Evolutionary conservation across 2,888 invertebrate genomes (phyloP).

Genomic region (Drosophila rellima): DNA sequence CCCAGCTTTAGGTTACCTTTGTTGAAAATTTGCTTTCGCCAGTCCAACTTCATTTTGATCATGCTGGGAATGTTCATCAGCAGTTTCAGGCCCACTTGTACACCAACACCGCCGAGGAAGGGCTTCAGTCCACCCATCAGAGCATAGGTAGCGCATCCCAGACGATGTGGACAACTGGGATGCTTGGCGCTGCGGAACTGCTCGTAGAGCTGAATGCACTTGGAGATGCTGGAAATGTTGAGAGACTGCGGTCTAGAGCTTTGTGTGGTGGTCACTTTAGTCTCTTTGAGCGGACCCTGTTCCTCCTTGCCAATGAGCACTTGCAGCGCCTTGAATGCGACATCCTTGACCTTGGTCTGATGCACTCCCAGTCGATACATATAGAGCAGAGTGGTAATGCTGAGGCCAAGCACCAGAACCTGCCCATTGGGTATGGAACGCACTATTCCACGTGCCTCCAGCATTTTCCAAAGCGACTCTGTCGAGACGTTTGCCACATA

Average conservation of each 20-base stretch:
- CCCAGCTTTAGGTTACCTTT: slow-evolving; percentile 88
- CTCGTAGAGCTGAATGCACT: slow-evolving; percentile 67
- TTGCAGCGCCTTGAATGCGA: slow-evolving; percentile 88
- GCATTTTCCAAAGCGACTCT: slow-evolving; percentile 91
- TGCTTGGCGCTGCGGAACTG: slow-evolving; percentile 81
- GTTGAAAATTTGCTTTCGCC: slow-evolving; percentile 87
- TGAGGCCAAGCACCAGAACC: slow-evolving; percentile 88
- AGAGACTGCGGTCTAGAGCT: slow-evolving; percentile 24
- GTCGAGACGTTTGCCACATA: slow-evolving; percentile 93
- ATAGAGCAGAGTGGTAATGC: slow-evolving; percentile 87
- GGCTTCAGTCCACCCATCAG: slow-evolving; percentile 87
- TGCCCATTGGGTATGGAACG: slow-evolving; percentile 88
- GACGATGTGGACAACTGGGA: slow-evolving; percentile 87
- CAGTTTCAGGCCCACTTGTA: slow-evolving; percentile 88
- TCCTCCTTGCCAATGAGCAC: slow-evolving; percentile 88
- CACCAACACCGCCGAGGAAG: slow-evolving; percentile 88
- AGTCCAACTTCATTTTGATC: slow-evolving; percentile 86
- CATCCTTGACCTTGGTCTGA: slow-evolving; percentile 84
- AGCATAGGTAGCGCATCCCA: slow-evolving; percentile 88
- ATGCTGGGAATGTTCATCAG: slow-evolving; percentile 87
- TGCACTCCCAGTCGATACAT: slow-evolving; percentile 87
- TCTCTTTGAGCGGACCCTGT: slow-evolving; percentile 80
- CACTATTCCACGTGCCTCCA: slow-evolving; percentile 88
- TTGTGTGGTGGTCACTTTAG: slow-evolving; percentile 16
- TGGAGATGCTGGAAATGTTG: slow-evolving; percentile 52